Percentiles rank a stretch among this genome's conserved stretches.
phyloP scores from a whole-genome alignment of 2,797 vertebrate species.

The Caiman crocodilus region DNA sequence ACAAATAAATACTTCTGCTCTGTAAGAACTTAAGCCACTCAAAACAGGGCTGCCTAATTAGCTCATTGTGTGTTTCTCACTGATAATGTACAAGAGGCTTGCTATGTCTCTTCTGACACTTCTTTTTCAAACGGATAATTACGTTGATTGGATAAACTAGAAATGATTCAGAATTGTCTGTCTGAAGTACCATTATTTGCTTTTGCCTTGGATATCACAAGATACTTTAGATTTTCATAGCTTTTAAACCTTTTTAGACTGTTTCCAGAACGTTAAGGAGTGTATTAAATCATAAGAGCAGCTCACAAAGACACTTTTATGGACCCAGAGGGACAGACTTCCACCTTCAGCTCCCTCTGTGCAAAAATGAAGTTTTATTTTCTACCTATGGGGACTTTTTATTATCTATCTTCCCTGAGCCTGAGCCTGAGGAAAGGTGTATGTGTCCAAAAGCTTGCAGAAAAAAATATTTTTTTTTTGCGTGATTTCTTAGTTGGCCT shows the following conservation, averaged over 20 bases:
- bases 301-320: too few relatives aligned
- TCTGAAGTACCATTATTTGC: not conserved
- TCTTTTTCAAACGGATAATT: constrained; percentile 30
- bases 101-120: not conserved
- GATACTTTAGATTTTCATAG: constrained; percentile 32
- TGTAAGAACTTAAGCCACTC: constrained; percentile 14
- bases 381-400: too few relatives aligned
- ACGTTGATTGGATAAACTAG: constrained; percentile 4
- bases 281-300: not conserved
- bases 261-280: not conserved
- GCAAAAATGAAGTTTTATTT: too few relatives aligned
- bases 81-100: constrained; percentile 7
- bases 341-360: too few relatives aligned
- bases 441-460: too few relatives aligned
- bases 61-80: constrained; percentile 37
- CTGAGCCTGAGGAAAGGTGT: too few relatives aligned
- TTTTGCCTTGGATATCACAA: not conserved
- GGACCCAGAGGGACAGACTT: too few relatives aligned
- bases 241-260: constrained; percentile 33
- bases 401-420: too few relatives aligned
- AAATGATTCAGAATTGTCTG: constrained; percentile 1
- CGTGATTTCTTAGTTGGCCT: too few relatives aligned
- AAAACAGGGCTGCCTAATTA: not conserved
- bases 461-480: too few relatives aligned
- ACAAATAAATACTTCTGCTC: not conserved